Evolutionary conservation across 2,113 vertebrate species (phyloP), one percentile per base, ranked within the genome.

Genomic region (Connochaetes taurinus): DNA sequence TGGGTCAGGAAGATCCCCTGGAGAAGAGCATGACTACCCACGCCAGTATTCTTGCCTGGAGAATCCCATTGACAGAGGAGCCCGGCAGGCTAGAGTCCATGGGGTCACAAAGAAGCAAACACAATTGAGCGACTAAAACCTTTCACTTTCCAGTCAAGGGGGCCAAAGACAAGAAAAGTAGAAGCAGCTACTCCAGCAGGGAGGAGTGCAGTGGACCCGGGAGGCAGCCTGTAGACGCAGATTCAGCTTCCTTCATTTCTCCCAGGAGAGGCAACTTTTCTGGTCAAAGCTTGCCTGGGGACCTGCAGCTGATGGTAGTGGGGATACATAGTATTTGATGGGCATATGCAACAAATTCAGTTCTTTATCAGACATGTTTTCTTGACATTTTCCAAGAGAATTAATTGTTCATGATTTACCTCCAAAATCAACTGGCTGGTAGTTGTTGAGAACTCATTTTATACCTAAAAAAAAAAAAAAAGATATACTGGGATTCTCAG

Each of bases 371-470:
- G 58, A 50, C 58, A 10, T 40, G 15, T 57, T 58, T 90, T 53
- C 91, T 71, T 71, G 81, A 91, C 15, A n/a, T 60, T 94, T 91
- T n/a, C 27, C n/a, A 58, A 84, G 86, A 85, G 40, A 74, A 53
- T 71, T 58, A 81, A 60, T 53, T 67, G 12, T 87, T 60, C 45
- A 43, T 74, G 47, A 29, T 90, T 80, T 93, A 25, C n/a, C 17
- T 80, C 33, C 52, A 6, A 84, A 95, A 67, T 64, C 50, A 74
- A 52, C 45, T 31, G 7, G 62, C 9, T 74, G 11, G 1, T 80
- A 25, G 14, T 52, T 80, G 58, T 25, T 58, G 47, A 89, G 84
- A 50, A 86, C 11, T 21, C 15, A 23, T 50, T 94, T 53, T 33
- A 21, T 53, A 36, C 23, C 31, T 11, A 47, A 43, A 29, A 43